phyloP scores from a whole-genome alignment of 2,797 vertebrate genomes.

The Coilia nasus region DNA sequence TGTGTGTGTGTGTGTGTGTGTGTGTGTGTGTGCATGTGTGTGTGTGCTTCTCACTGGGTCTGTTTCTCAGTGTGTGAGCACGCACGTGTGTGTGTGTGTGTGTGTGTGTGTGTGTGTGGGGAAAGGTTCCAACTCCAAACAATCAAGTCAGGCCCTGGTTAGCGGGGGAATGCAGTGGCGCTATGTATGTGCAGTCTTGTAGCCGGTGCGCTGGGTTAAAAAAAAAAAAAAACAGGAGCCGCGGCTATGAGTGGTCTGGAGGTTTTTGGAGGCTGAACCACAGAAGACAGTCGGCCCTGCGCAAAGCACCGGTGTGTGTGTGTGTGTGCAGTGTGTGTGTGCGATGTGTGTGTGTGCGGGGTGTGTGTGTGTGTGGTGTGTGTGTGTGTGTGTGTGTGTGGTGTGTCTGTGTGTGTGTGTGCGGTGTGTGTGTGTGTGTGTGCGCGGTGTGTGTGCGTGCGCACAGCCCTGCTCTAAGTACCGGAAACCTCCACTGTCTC shows the following conservation, averaged over 20 bases:
- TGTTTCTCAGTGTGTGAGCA: too few relatives aligned
- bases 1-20: neutral
- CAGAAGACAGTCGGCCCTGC: slow-evolving; percentile 31
- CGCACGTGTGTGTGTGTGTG: too few relatives aligned
- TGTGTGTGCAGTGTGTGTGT: too few relatives aligned
- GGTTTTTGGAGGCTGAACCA: slow-evolving; percentile 42
- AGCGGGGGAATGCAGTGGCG: slow-evolving; percentile 18
- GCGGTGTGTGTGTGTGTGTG: too few relatives aligned
- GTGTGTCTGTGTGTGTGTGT: too few relatives aligned
- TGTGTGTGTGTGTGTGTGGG: neutral
- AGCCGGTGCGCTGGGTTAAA: slow-evolving; percentile 49
- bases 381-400: too few relatives aligned
- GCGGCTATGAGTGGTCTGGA: slow-evolving; percentile 32
- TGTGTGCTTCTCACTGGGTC: too few relatives aligned
- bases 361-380: too few relatives aligned
- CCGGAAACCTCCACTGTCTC: slow-evolving; percentile 44
- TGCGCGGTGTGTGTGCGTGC: too few relatives aligned
- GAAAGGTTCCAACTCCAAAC: slow-evolving; percentile 47
- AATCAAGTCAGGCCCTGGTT: slow-evolving; percentile 50
- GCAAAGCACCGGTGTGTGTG: slow-evolving; percentile 19
- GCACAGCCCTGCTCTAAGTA: neutral
- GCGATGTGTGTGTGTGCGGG: too few relatives aligned
- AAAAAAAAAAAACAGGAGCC: slow-evolving; percentile 63
- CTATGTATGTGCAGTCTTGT: neutral
- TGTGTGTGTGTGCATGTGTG: too few relatives aligned